Evolutionary conservation across 2,797 vertebrate species (phyloP), one percentile per base, ranked within the genome.

Genomic region (Rhadinocentrus ornatus): DNA sequence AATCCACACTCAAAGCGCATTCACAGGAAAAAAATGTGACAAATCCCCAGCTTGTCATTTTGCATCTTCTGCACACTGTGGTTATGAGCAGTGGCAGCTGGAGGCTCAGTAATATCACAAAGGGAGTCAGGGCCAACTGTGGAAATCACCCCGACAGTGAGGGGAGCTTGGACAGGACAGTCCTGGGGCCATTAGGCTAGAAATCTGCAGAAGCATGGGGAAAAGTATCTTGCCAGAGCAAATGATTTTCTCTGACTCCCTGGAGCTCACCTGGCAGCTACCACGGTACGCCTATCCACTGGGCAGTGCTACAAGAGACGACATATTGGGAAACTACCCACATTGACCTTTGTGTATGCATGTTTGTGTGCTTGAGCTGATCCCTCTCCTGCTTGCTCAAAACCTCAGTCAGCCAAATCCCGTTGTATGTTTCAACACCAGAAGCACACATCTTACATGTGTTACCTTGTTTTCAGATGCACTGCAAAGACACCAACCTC

Each of bases 61-160:
- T 79, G 39, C 55, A 88, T 90, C 76, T 82, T 82, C 66, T 7
- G 69, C 53, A 62, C 54, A 55, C 63, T 83, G 82, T 80, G 71
- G 84, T 76, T 84, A 83, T 79, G 74, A 82, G 80, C 64, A 16
- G 60, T 80, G 80, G 66, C 77, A 84, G 70, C 78, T n/a, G n/a
- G 84, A 77, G 29, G 71, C 71, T 78, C 58, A 26, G 69, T 80
- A 65, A 67, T 61, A 82, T 84, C 72, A 88, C 87, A 92, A 91
- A 90, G 82, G 86, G 66, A 77, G 84, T 89, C 85, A 86, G 80
- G 78, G 66, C 46, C 34, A 10, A 59, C 73, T 82, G 85, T 84
- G 84, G 84, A 89, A 92, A 91, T 92, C 75, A 69, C 54, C 69
- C 70, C 76, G 88, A 89, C 85, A 87, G 77, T 53, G 32, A 78